These are phyloP conservation scores for Sialis lutaria DNA, from an alignment of 2,888 invertebrate genomes.

Conservation along the genomic window DNA sequence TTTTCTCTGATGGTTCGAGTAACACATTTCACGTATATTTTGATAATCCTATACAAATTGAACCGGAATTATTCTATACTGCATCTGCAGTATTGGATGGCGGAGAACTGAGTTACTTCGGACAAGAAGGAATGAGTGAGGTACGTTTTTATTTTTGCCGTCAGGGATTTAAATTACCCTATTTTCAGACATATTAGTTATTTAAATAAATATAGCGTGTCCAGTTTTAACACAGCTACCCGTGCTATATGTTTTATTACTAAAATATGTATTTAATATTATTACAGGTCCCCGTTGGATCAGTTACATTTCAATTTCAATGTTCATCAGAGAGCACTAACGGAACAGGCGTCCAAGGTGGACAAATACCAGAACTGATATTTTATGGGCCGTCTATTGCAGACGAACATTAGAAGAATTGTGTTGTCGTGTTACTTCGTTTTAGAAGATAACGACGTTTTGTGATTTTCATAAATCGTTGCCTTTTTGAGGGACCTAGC, in stretches of 20 bases:
- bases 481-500: constrained; percentile 1
- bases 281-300: constrained; percentile 43
- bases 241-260: too few relatives aligned
- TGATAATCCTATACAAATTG: constrained; percentile 73
- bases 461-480: constrained; percentile 1
- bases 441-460: background rate
- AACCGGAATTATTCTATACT: constrained; percentile 86
- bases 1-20: constrained; percentile 92
- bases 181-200: too few relatives aligned
- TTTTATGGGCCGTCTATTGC: constrained; percentile 73
- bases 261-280: too few relatives aligned
- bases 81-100: constrained; percentile 92
- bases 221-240: too few relatives aligned
- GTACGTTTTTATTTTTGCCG: constrained; percentile 28
- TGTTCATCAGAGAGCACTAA: constrained; percentile 95
- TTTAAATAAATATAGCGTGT: too few relatives aligned
- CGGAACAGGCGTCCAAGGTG: constrained; percentile 93
- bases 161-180: too few relatives aligned
- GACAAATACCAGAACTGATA: constrained; percentile 92
- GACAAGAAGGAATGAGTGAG: constrained; percentile 92
- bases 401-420: constrained; percentile 11
- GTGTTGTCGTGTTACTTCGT: background rate
- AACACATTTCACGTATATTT: constrained; percentile 86
- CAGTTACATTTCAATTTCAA: constrained; percentile 92
- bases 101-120: constrained; percentile 87